Evolutionary conservation across 2,888 invertebrate species (phyloP).

Genomic region (Eupelmus urozonus): DNA sequence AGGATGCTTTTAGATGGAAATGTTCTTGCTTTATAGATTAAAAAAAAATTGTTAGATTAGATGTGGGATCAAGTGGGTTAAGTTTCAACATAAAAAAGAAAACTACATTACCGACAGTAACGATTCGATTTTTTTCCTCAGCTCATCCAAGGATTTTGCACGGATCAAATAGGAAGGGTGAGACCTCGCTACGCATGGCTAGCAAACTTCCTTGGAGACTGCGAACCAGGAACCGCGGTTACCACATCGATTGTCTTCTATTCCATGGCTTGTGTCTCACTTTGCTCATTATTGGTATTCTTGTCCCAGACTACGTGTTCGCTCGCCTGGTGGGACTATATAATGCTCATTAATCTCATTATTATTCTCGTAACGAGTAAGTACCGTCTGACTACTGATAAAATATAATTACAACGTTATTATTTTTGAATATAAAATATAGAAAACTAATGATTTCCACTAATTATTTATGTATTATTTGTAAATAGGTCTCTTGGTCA

Average conservation of each 20-base stretch:
- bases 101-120: not conserved
- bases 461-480: conserved; percentile 35
- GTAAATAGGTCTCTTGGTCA: conserved; percentile 84
- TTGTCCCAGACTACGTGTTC: conserved; percentile 59
- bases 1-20: no score
- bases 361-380: conserved; percentile 83
- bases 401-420: no score
- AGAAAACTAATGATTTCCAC: not conserved
- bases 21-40: no score
- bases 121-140: conserved; percentile 1
- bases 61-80: no score
- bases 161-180: conserved; percentile 83
- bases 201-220: conserved; percentile 85
- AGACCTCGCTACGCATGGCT: conserved; percentile 86
- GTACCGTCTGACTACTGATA: no score
- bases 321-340: conserved; percentile 84
- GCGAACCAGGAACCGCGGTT: conserved; percentile 87
- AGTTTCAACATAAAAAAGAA: no score
- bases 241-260: conserved; percentile 85
- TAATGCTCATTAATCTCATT: conserved; percentile 82
- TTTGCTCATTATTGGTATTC: conserved; percentile 80
- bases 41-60: no score
- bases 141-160: conserved; percentile 56
- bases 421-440: conserved; percentile 6
- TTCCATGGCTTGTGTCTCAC: conserved; percentile 83